Percentiles rank a stretch among this genome's conserved stretches.
phyloP scores from a whole-genome alignment of 2,888 invertebrate genomes.

The Meloe dianella region DNA sequence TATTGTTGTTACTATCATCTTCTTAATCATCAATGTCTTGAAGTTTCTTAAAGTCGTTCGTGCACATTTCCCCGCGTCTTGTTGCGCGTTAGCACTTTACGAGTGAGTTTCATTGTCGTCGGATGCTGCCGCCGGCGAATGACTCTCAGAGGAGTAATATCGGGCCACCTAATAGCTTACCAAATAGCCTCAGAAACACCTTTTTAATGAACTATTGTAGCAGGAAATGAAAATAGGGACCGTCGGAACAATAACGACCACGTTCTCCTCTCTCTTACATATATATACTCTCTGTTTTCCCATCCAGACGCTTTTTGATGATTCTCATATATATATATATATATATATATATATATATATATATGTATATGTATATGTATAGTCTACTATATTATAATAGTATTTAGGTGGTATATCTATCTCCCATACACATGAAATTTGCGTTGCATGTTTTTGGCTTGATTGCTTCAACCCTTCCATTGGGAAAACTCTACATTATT shows the following conservation, averaged over 20 bases:
- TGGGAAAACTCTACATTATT: conserved; percentile 41
- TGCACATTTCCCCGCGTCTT: conserved; percentile 30
- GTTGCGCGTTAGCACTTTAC: conserved; percentile 56
- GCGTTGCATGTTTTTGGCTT: conserved; percentile 27
- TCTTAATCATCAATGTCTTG: conserved; percentile 1
- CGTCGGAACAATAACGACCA: conserved; percentile 53
- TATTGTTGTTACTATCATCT: background rate
- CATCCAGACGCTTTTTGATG: conserved; percentile 33
- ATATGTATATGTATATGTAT: no score
- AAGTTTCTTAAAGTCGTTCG: conserved; percentile 9
- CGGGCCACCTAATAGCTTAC: conserved; percentile 70
- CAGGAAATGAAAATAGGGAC: conserved; percentile 62
- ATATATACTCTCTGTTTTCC: conserved; percentile 35
- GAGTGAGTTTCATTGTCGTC: conserved; percentile 61
- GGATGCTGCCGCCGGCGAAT: conserved; percentile 59
- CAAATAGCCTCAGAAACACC: conserved; percentile 75
- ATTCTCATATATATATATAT: conserved; percentile 37
- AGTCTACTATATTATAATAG: no score
- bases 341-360: no score
- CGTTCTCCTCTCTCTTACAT: conserved; percentile 31
- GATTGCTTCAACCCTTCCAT: conserved; percentile 48
- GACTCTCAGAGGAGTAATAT: conserved; percentile 62
- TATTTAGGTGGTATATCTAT: conserved; percentile 7
- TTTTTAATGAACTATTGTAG: conserved; percentile 73
- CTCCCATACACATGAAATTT: conserved; percentile 25